Evolutionary conservation across 2,797 vertebrate species (phyloP), one percentile per base, ranked within the genome.

Genomic region (Enoplosus armatus): DNA sequence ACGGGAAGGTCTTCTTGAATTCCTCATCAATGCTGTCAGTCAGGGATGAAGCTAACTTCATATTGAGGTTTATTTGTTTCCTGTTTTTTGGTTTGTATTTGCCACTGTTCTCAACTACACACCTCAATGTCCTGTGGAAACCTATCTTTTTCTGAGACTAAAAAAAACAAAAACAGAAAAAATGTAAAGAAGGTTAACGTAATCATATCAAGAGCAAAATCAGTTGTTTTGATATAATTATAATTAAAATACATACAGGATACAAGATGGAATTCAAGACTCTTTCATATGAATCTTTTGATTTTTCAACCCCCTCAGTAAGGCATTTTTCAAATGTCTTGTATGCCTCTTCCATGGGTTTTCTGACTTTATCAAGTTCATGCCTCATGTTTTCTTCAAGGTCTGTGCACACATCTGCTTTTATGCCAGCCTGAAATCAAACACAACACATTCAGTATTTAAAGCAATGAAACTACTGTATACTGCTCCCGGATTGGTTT

Each of bases 351-450:
- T 3, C 0, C 18, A 87, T 45, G 10, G 33, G 0, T 24, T 33
- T 0, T 43, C 1, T 8, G 20, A 90, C 24, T 67, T 24, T 14
- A 0, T 1, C 0, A 68, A 72, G 22, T 43, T 82, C 67, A 3
- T 0, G 0, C 0, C 0, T n/a, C 6, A 85, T 3, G 0, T 11
- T 89, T 39, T 1, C 2, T n/a, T 84, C 3, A 53, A 91, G 72
- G 0, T 37, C 9, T 63, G 0, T 10, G 65, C 8, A 80, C 45
- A 82, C 70, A 3, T 20, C 2, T n/a, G 0, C 26, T 47, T 68
- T 79, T 29, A 6, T n/a, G 1, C 0, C 18, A 54, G 15, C 33
- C 88, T 90, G 55, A 81, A 85, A 87, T 11, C 2, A 33, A 77
- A 24, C 33, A 43, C 0, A 45, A 27, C 24, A 75, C 0, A 56